Conservation (phyloP, 2,888 invertebrate genomes). For the Aethes cnicana region DNA sequence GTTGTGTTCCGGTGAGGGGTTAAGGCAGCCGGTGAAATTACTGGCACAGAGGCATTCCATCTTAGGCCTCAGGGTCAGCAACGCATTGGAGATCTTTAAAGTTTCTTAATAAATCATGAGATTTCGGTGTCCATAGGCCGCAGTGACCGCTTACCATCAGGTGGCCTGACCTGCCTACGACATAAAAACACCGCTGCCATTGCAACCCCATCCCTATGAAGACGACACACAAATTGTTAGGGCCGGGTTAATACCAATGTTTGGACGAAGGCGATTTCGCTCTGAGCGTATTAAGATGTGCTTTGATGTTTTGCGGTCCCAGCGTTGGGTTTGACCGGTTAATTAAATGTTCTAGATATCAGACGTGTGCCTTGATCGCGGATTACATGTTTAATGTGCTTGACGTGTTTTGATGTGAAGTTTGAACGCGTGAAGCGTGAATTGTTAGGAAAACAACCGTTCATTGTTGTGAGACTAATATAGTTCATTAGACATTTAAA, state of each 20-base stretch:
- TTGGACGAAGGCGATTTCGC: conserved; percentile 68
- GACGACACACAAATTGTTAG: conserved; percentile 63
- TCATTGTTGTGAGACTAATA: neutral
- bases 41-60: too few species aligned
- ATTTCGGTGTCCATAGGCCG: too few species aligned
- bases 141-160: too few species aligned
- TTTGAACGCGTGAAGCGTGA: conserved; percentile 29
- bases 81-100: too few species aligned
- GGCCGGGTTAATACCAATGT: conserved; percentile 61
- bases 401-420: conserved; percentile 35
- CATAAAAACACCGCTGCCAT: conserved; percentile 20
- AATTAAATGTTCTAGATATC: conserved; percentile 70
- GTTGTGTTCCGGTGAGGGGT: too few species aligned
- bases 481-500: too few species aligned
- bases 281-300: conserved; percentile 76
- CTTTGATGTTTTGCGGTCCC: conserved; percentile 76
- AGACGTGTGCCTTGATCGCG: conserved; percentile 53
- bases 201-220: conserved; percentile 55
- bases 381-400: conserved; percentile 51
- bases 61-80: too few species aligned
- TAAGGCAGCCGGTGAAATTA: too few species aligned
- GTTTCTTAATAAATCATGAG: too few species aligned
- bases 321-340: conserved; percentile 66
- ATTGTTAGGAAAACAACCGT: conserved; percentile 7
- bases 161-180: too few species aligned